Conservation (phyloP, 2,797 vertebrate genomes). For the Hippocampus kuda region DNA sequence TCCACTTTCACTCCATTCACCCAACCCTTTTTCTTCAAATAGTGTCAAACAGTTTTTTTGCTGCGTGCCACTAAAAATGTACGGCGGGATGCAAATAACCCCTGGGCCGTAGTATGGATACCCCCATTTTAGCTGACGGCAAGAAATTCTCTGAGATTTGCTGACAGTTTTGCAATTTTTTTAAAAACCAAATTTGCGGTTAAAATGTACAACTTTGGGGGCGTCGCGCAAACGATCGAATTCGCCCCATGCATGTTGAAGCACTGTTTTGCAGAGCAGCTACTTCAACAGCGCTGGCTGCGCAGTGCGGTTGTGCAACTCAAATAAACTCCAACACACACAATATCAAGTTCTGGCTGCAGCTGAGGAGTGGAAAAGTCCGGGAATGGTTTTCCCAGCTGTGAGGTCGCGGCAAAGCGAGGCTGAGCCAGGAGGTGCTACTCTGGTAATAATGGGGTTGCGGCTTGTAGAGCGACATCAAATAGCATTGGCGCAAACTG, state of each 20-base stretch:
- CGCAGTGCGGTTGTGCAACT: neutral
- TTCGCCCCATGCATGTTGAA: neutral
- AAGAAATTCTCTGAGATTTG: too few relatives aligned
- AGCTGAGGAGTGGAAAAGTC: conserved; percentile 39
- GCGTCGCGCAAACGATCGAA: neutral
- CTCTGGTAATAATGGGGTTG: conserved; percentile 35
- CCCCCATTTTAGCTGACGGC: too few relatives aligned
- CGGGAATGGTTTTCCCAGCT: conserved; percentile 47
- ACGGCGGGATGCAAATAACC: too few relatives aligned
- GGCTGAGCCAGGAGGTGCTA: conserved; percentile 17
- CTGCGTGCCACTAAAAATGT: too few relatives aligned
- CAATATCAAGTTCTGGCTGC: conserved; percentile 20
- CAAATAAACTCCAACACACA: conserved; percentile 18
- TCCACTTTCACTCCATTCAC: too few relatives aligned
- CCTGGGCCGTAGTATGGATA: too few relatives aligned
- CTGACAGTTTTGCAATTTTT: too few relatives aligned
- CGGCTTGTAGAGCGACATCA: conserved; percentile 34
- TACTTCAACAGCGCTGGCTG: neutral
- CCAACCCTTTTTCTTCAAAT: too few relatives aligned
- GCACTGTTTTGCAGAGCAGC: neutral
- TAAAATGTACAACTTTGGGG: too few relatives aligned
- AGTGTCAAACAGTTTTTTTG: too few relatives aligned
- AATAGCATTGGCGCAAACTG: conserved; percentile 34
- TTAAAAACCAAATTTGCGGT: too few relatives aligned
- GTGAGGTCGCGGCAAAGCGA: conserved; percentile 23